Base-by-base conservation (phyloP, 2,797 vertebrate genomes). In the Distichodus sexfasciatus region DNA sequence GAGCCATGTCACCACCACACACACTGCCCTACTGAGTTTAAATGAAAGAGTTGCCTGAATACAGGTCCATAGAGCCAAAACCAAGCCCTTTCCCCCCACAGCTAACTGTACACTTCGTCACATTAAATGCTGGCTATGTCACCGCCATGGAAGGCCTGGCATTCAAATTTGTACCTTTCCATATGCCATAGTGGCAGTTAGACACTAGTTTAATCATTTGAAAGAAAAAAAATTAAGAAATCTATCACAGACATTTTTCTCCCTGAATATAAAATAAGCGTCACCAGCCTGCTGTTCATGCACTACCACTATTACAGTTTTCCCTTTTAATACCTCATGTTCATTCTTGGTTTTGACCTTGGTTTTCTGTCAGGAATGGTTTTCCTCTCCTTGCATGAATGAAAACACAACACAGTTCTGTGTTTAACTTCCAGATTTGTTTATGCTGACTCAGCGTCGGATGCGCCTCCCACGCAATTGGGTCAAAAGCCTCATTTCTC, bases 381-480 rank as follows among this genome's bases (percentile, higher is more conserved):
- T 2, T 12, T 17, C 6, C 29, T 47, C 5, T 46, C 23, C 15
- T 48, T 48, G 24, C 23, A 44, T 23, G 19, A 57, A 54, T 51
- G 53, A 38, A 17, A 59, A 59, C 17, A 65, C 23, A n/a, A 40
- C 48, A 50, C 43, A 43, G 59, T 68, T 64, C 15, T 23, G 6
- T 23, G 36, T 19, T 57, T 48, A 48, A 10, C 60, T 60, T 17
- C 10, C 21, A 10, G 15, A 8, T 46, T 11, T 17, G 14, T 59
- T 63, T 57, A 63, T 73, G 72, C 75, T 73, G 62, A 80, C 66
- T 75, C 46, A 55, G 38, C 14, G 41, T 40, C 11, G 23, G 14
- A 43, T 35, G 23, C n/a, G n/a, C 55, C 57, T 57, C 64, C 48
- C 48, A 72, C 19, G 6, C 54, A 33, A 35, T 41, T 10, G 11